Evolutionary conservation across 2,797 vertebrate genomes (phyloP).

Genomic region (Clangula hyemalis): DNA sequence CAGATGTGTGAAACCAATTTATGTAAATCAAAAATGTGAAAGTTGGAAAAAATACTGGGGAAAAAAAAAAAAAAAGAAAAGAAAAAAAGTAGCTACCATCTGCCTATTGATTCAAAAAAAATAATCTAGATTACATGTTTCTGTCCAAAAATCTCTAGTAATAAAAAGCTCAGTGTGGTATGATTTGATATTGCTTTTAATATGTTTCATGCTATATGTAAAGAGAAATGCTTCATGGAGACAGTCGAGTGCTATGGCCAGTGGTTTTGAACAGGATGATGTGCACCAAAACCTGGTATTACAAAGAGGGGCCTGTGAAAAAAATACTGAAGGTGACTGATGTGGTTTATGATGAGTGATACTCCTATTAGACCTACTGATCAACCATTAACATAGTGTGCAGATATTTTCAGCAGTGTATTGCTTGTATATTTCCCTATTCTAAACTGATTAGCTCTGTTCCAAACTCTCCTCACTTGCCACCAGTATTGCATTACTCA

Average conservation of each 20-base stretch:
- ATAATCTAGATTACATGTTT: constrained; percentile 48
- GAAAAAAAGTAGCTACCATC: constrained; percentile 40
- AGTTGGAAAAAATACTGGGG: constrained; percentile 7
- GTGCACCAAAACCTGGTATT: not conserved
- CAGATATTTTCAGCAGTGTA: constrained; percentile 1
- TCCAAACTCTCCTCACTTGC: constrained; percentile 33
- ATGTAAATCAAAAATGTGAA: constrained; percentile 62
- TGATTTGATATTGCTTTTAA: constrained; percentile 42
- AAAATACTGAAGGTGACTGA: not conserved
- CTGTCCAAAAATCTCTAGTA: constrained; percentile 56
- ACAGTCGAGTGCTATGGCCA: not conserved
- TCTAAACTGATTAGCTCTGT: constrained; percentile 23
- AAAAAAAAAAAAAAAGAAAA: not conserved
- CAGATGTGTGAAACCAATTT: constrained; percentile 64
- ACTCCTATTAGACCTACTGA: constrained; percentile 34
- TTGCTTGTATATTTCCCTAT: not conserved
- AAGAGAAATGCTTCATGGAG: not conserved
- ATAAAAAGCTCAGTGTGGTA: constrained; percentile 72
- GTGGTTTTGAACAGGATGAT: not conserved
- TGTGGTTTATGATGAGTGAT: not conserved
- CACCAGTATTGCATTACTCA: not conserved
- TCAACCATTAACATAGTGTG: not conserved
- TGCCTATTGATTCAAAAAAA: constrained; percentile 63
- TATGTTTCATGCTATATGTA: not conserved
- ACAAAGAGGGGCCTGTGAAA: not conserved